A percentile compares a stretch with the other conserved stretches of the same genome.
These are phyloP conservation scores for Drosophila paranaensis DNA, from an alignment of 2,888 invertebrate species.

Conservation along the genomic window DNA sequence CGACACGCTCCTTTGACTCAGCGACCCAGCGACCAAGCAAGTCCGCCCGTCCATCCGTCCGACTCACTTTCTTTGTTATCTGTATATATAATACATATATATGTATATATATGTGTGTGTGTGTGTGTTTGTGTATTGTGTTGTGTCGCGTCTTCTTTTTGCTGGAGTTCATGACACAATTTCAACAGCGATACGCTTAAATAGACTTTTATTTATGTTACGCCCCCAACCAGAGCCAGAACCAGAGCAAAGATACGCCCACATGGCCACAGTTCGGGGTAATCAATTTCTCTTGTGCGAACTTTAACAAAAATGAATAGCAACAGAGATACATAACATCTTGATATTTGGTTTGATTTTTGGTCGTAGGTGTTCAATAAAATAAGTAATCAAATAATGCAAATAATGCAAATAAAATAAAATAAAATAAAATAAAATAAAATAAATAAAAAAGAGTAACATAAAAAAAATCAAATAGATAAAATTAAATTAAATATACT, in stretches of 20 bases:
- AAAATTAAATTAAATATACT: too few species aligned
- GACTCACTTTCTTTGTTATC: constrained; percentile 47
- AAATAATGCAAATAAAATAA: too few species aligned
- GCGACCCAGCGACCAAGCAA: constrained; percentile 37
- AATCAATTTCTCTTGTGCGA: constrained; percentile 35
- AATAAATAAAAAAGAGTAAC: too few species aligned
- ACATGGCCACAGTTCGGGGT: not conserved
- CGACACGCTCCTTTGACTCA: constrained; percentile 79
- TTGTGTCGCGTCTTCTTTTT: constrained; percentile 61
- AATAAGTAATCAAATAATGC: too few species aligned
- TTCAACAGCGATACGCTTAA: constrained; percentile 64
- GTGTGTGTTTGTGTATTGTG: constrained; percentile 38
- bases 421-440: too few species aligned
- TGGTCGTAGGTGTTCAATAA: too few species aligned
- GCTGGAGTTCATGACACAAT: constrained; percentile 80
- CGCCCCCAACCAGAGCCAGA: constrained; percentile 5
- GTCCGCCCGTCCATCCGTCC: not conserved
- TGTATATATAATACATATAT: too few species aligned
- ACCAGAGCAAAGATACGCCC: constrained; percentile 3
- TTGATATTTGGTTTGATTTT: not conserved
- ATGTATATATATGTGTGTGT: not conserved
- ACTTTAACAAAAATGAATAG: constrained; percentile 18
- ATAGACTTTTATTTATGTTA: constrained; percentile 64
- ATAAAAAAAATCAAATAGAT: too few species aligned
- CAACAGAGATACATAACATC: not conserved